These are phyloP conservation scores for Plutomurus gul DNA, from an alignment of 1,140 invertebrate genomes.

Conservation along the genomic window DNA sequence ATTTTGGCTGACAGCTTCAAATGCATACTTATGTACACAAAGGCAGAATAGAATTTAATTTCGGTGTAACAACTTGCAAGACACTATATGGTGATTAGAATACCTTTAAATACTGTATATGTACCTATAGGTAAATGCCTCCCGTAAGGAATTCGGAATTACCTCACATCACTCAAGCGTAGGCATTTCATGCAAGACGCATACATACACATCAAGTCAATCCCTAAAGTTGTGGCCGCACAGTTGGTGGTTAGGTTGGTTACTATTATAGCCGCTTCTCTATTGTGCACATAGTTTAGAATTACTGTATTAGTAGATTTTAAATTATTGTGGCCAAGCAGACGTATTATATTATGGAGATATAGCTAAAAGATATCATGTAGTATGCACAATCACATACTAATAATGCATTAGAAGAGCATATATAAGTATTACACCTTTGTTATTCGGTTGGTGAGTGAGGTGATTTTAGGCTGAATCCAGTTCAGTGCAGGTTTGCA, in stretches of 20 bases:
- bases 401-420: too few species aligned
- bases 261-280: neutral
- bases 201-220: neutral
- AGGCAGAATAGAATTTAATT: too few species aligned
- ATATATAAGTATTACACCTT: too few species aligned
- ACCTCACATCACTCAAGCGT: neutral
- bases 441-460: too few species aligned
- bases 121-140: neutral
- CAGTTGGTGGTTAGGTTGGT: constrained; percentile 12
- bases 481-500: too few species aligned
- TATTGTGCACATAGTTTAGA: neutral
- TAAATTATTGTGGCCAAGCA: neutral
- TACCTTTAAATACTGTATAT: neutral
- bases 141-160: neutral
- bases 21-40: too few species aligned
- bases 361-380: too few species aligned
- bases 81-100: neutral
- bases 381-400: too few species aligned
- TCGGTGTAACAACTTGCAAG: neutral
- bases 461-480: too few species aligned
- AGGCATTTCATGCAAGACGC: neutral
- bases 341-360: too few species aligned
- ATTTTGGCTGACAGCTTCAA: too few species aligned
- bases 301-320: neutral
- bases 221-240: neutral